phyloP scores from a whole-genome alignment of 1,140 invertebrate genomes.

The Drosophila aff. region DNA sequence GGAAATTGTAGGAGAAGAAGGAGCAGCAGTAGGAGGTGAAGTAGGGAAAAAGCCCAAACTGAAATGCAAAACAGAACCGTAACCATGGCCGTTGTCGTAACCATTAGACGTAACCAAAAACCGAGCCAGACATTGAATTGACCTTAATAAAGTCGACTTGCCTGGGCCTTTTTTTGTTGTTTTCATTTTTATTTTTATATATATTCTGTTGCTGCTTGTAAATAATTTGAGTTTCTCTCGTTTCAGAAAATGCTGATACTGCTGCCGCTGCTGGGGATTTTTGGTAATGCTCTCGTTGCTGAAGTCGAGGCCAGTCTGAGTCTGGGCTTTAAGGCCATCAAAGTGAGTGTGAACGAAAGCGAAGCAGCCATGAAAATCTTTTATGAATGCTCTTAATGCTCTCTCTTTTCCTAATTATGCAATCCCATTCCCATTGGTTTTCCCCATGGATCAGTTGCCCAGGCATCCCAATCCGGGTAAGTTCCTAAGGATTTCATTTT shows the following conservation, averaged over 20 bases:
- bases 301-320: constrained; percentile 75
- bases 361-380: constrained; percentile 38
- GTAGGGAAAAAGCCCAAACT: constrained; percentile 7
- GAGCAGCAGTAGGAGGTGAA: not conserved
- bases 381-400: constrained; percentile 70
- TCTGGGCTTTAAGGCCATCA: constrained; percentile 81
- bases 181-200: constrained; percentile 23
- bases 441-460: constrained; percentile 56
- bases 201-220: constrained; percentile 5
- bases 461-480: constrained; percentile 80
- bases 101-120: constrained; percentile 73
- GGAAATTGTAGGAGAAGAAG: constrained; percentile 14
- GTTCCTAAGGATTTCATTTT: constrained; percentile 46
- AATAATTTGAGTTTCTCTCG: constrained; percentile 42
- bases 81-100: constrained; percentile 59
- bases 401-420: constrained; percentile 55
- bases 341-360: constrained; percentile 65
- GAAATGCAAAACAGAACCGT: constrained; percentile 63
- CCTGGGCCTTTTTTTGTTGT: constrained; percentile 54
- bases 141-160: constrained; percentile 79
- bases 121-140: constrained; percentile 78
- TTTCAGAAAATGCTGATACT: constrained; percentile 84
- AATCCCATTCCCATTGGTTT: constrained; percentile 5
- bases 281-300: constrained; percentile 77
- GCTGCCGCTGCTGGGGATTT: constrained; percentile 76